Evolutionary conservation across 2,888 invertebrate genomes (phyloP), one percentile per base, ranked within the genome.

Genomic region (Tenthredo mesomela): DNA sequence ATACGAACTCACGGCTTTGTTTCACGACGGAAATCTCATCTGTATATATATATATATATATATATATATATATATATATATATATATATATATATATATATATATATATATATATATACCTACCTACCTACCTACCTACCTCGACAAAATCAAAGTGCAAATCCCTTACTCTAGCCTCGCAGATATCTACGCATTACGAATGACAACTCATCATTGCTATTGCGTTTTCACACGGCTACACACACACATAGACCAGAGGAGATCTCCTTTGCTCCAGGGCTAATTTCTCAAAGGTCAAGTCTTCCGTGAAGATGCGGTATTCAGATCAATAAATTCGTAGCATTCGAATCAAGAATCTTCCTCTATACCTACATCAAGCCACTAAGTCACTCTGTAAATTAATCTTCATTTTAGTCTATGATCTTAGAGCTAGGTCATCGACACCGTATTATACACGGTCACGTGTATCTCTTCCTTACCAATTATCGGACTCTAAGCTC

Each of bases 231-330:
- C 70, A 37, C 25, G n/a, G n/a, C 15, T 70, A 29, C 29, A n/a
- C 2, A 2, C 29, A 37, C 12, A 70, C 70, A 33, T n/a, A 29
- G 37, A n/a, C 40, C 37, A 25, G 21, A 7, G 6, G 10, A 18
- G 43, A 21, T 37, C 3, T 10, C 25, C 61, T 25, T 61, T 61
- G 12, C 61, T 33, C 0, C 7, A 18, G 54, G 78, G 33, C 47
- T 78, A 50, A 78, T 78, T 78, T 78, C 54, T 54, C n/a, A 54
- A 37, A 78, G 58, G 58, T 78, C 54, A 58, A 78, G 33, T 78
- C 33, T 37, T 2, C 54, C 78, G 78, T 78, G 5, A 15, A 29
- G 54, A 37, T 33, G n/a, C 78, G 18, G 54, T 78, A 21, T 50
- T 29, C 0, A 50, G 75, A 77, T 77, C 75, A 50, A 77, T 77